Evolutionary conservation across 2,113 vertebrate genomes (phyloP), one percentile per base, ranked within the genome.

Genomic region (Gasterosteus nipponicus): DNA sequence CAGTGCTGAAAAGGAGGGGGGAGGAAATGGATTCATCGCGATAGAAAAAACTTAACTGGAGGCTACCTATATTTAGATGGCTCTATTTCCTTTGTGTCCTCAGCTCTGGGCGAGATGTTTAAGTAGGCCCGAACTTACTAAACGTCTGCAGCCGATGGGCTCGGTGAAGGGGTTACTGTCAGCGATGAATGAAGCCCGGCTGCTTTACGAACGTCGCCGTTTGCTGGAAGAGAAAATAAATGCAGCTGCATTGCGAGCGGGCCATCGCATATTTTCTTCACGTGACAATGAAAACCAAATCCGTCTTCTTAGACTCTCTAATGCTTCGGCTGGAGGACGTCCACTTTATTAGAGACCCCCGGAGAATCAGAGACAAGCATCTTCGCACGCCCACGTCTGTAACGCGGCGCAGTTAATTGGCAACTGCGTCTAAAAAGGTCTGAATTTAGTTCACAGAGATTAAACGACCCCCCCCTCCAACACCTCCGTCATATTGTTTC

Each of bases 11-110:
- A 77, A 58, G 10, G 11, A 0, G 38, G 71, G 35, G 22, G 19
- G 29, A 78, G 79, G 51, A 75, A 60, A 54, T 18, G 71, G 70
- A 80, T 86, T 76, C 81, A 72, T 68, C 70, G 69, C 89, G 82
- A 90, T 80, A 76, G 78, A 58, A 87, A 87, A 83, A 67, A 78
- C 86, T 57, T 56, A 80, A 89, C 82, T 79, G 62, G 56, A 80
- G 61, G 80, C 72, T 67, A 10, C 72, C 78, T 89, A 88, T 83
- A 85, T 92, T 88, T 85, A 85, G 86, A 81, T 31, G 31, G 26
- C 60, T 77, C 54, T 4, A 62, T 86, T 80, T 82, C 14, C 65
- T 81, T 66, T 31, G 47, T 79, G 53, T 84, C 62, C 35, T 60
- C 58, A 26, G 70, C 73, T 85, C 79, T 64, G 73, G 81, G 75